Conservation (phyloP, 2,888 invertebrate species). For the Lypha dubia region DNA sequence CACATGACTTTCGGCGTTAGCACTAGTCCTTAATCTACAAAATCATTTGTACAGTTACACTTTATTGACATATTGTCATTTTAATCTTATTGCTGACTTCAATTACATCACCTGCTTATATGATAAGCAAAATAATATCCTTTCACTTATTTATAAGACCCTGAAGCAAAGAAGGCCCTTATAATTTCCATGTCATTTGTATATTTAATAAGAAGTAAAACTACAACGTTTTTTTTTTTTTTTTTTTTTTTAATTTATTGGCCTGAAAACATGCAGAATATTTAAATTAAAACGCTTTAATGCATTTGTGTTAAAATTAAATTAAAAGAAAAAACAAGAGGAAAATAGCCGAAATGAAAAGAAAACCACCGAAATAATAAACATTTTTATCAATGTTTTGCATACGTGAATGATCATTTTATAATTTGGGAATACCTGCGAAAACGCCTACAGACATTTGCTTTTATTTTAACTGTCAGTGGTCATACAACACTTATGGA, state of each 20-base stretch:
- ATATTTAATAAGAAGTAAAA: constrained; percentile 12
- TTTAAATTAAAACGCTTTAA: constrained; percentile 34
- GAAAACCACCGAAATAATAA: constrained; percentile 29
- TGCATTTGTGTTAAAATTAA: constrained; percentile 10
- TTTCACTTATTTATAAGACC: constrained; percentile 27
- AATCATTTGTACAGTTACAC: constrained; percentile 9
- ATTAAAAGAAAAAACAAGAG: background rate
- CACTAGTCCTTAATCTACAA: background rate
- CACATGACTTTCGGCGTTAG: background rate
- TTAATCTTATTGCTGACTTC: constrained; percentile 47
- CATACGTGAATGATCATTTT: constrained; percentile 49
- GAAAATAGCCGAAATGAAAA: constrained; percentile 1
- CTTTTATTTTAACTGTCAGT: constrained; percentile 61
- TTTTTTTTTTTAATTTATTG: constrained; percentile 1
- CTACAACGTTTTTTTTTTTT: background rate
- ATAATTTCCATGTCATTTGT: constrained; percentile 21
- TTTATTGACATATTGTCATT: constrained; percentile 30
- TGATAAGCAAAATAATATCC: background rate
- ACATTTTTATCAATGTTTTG: constrained; percentile 50
- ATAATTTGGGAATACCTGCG: constrained; percentile 69
- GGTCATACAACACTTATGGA: constrained; percentile 16
- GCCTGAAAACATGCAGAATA: constrained; percentile 16
- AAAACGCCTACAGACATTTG: constrained; percentile 72
- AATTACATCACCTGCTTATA: constrained; percentile 57
- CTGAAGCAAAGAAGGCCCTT: background rate